Base-by-base conservation (phyloP, 2,113 vertebrate genomes). In the Dipodomys spectabilis region DNA sequence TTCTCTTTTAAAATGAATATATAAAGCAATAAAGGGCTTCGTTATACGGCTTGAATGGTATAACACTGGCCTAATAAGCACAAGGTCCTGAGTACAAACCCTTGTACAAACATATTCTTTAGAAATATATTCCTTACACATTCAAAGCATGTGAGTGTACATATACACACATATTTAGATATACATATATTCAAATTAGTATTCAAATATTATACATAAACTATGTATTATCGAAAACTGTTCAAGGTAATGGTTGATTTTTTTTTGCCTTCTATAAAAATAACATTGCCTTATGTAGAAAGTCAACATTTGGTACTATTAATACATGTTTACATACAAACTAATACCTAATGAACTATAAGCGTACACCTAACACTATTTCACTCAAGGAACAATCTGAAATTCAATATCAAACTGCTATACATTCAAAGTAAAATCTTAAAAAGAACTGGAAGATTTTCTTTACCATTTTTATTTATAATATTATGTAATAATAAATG, bases 131-230 rank as follows among this genome's bases (percentile, higher is more conserved):
- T 68, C 11, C 30, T 44, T 74, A 4, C 62, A 7, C 44, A 49
- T 49, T 75, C 6, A 18, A 20, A 64, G 53, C 20, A 15, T 53
- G 7, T 2, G 45, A 7, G 25, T 72, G 7, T 32, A 10, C 32
- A 28, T 65, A 65, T n/a, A 49, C 39, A 30, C 12, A 67, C 1
- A 27, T 20, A 71, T 9, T 49, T 20, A 62, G 20, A 75, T 49
- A 35, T 49, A 30, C 9, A 67, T 2, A 20, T 20, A 78, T 4
- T 49, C 13, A 72, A 45, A 86, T 7, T 79, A 71, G 2, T 82
- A 28, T 60, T 95, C 73, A 87, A 92, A 84, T 11, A 93, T 79
- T 69, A 81, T 6, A 83, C 92, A 74, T 19, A 91, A 82, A 95
- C 16, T 77, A 32, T 1, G 3, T 87, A 77, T 35, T 83, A 93